These are phyloP conservation scores for Tiliacea aurago DNA, from an alignment of 2,888 invertebrate species.

Conservation along the genomic window DNA sequence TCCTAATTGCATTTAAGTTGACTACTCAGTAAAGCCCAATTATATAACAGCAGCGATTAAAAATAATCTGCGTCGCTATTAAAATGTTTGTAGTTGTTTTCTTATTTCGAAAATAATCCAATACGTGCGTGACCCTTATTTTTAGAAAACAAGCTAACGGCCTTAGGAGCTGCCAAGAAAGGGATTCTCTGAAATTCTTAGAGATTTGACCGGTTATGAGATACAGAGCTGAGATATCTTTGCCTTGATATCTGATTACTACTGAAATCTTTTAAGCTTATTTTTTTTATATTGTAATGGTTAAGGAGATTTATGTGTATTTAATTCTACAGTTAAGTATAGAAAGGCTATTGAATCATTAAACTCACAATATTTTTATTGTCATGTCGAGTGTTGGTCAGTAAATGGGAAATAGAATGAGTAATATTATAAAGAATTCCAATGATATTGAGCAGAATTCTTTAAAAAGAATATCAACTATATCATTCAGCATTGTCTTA, in stretches of 20 bases:
- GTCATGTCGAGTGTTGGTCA: too few relatives aligned
- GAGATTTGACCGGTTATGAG: slow-evolving; percentile 18
- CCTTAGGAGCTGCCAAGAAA: slow-evolving; percentile 6
- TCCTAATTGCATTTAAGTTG: not conserved
- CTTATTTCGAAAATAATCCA: not conserved
- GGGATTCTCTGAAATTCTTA: slow-evolving; percentile 15
- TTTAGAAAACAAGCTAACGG: not conserved
- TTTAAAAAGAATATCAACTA: not conserved
- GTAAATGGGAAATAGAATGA: not conserved
- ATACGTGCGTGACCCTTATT: not conserved
- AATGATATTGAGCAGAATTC: slow-evolving; percentile 2
- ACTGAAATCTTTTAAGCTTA: not conserved
- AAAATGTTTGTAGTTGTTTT: not conserved
- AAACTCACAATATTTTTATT: not conserved
- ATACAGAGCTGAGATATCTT: not conserved
- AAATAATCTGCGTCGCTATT: not conserved
- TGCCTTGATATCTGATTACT: slow-evolving; percentile 9
- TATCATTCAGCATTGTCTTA: slow-evolving; percentile 1
- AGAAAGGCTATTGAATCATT: not conserved
- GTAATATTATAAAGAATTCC: not conserved
- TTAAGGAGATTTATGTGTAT: not conserved
- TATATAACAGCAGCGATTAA: not conserved
- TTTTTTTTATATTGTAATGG: not conserved
- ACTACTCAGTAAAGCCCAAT: not conserved
- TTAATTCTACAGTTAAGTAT: not conserved